Base-by-base conservation (phyloP, 2,797 vertebrate species). In the Ctenopoma multispine region DNA sequence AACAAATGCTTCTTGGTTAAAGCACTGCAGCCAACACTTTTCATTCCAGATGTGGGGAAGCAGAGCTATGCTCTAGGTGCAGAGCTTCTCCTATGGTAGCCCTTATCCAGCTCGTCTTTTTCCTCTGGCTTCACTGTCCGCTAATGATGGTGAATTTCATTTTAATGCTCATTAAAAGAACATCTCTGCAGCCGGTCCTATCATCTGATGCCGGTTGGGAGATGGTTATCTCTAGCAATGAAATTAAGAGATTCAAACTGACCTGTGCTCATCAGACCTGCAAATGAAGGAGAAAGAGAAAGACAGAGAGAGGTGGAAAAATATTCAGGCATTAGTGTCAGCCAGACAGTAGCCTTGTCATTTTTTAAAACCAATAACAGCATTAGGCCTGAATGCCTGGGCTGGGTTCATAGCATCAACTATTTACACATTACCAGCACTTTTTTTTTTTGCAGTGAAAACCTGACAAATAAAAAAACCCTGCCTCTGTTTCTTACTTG, bases 91-190 rank as follows among this genome's bases (percentile, higher is more conserved):
- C 10, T 53, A 53, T 57, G 51, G 79, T 66, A 55, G 77, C 74
- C 64, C 72, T 81, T 59, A 29, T 70, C 53, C 69, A 76, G 71
- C 60, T 41, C 72, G 8, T 57, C 44, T 17, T 18, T 77, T 67
- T 75, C 31, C 23, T 69, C 68, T 59, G 79, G 46, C 53, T 55
- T 36, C 0, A 1, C 24, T 14, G 55, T 75, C 70, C 69, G 6
- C 60, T 84, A 64, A 80, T n/a, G 58, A 75, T 38, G 74, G 50
- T 18, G 58, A 38, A 48, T 67, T 70, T 77, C 15, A 82, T 80
- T 79, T 67, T 57, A 29, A 53, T 64, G 66, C 68, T 88, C 87
- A 78, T 88, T 87, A 86, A 58, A 76, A 78, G 46, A 58, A 69
- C 62, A 57, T 68, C 69, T 66, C 54, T 51, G 65, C 55, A 58